Evolutionary conservation across 2,888 invertebrate species (phyloP).

Genomic region (Nudaria mundana): DNA sequence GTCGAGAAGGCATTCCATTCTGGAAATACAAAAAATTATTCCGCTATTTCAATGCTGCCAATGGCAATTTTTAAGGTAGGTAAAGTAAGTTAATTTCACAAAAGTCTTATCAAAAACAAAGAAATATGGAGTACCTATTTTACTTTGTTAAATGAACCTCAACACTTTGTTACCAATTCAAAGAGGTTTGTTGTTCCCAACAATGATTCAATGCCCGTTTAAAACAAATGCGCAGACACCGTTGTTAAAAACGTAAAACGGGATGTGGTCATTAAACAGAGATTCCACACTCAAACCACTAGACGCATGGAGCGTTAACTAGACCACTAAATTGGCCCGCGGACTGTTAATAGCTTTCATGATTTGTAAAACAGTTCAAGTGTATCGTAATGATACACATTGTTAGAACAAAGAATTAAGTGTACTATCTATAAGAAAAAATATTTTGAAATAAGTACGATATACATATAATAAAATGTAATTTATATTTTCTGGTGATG

Average conservation of each 20-base stretch:
- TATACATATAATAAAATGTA: too few relatives aligned
- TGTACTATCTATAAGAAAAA: too few relatives aligned
- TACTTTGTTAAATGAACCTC: too few relatives aligned
- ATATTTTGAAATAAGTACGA: too few relatives aligned
- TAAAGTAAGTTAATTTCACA: too few relatives aligned
- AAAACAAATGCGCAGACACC: conserved; percentile 70
- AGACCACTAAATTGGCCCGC: conserved; percentile 24
- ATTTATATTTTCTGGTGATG: too few relatives aligned
- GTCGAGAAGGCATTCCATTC: conserved; percentile 83
- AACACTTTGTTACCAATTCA: conserved; percentile 55
- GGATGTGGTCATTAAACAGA: conserved; percentile 77
- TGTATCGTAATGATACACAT: neutral
- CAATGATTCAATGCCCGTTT: conserved; percentile 64
- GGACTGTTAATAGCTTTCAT: neutral
- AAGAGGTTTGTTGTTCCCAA: conserved; percentile 63
- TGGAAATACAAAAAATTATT: conserved; percentile 69
- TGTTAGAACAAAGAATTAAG: neutral
- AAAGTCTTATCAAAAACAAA: too few relatives aligned
- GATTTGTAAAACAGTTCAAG: neutral
- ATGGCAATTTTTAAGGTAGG: conserved; percentile 6
- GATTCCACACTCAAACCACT: conserved; percentile 62
- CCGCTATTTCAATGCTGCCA: conserved; percentile 7
- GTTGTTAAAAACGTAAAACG: conserved; percentile 68
- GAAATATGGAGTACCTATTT: too few relatives aligned
- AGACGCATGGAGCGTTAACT: conserved; percentile 29